Conservation (phyloP, 2,797 vertebrate species). For the Xiphophorus birchmanni region DNA sequence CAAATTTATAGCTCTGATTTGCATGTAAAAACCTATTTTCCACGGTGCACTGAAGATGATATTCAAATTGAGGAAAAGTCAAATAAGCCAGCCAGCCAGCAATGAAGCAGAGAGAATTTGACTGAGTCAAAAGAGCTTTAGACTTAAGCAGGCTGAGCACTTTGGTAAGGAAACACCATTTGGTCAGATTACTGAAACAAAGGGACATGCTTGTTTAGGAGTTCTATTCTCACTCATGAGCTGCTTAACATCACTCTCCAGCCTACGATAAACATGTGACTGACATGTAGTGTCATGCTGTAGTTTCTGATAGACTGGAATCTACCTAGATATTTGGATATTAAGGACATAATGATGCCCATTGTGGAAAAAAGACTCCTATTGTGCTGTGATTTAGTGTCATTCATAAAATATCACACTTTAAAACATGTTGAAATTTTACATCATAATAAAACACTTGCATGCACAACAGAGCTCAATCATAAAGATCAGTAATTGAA, state of each 20-base stretch:
- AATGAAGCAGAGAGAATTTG: constrained; percentile 35
- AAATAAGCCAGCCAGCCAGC: constrained; percentile 46
- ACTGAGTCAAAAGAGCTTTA: constrained; percentile 40
- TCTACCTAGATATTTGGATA: not conserved
- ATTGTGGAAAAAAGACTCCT: not conserved
- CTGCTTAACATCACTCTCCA: constrained; percentile 14
- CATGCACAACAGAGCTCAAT: not conserved
- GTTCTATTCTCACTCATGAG: constrained; percentile 1
- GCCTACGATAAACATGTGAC: constrained; percentile 14
- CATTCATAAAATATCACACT: not conserved
- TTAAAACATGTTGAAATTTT: not conserved
- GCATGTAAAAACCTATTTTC: constrained; percentile 58
- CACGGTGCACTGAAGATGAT: constrained; percentile 46
- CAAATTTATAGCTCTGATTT: constrained; percentile 71
- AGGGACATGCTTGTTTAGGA: constrained; percentile 30
- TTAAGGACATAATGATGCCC: not conserved
- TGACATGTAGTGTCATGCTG: not conserved
- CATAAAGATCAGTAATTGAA: not conserved
- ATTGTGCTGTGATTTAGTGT: not conserved
- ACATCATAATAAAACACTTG: not conserved
- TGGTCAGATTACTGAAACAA: constrained; percentile 34
- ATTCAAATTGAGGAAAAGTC: constrained; percentile 63
- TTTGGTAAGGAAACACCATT: constrained; percentile 23
- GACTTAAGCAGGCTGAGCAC: constrained; percentile 18
- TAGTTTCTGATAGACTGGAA: not conserved